Percentiles rank a stretch among this genome's conserved stretches.
Evolutionary conservation across 2,113 vertebrate species (phyloP).

Genomic region (Ochotona curzoniae): DNA sequence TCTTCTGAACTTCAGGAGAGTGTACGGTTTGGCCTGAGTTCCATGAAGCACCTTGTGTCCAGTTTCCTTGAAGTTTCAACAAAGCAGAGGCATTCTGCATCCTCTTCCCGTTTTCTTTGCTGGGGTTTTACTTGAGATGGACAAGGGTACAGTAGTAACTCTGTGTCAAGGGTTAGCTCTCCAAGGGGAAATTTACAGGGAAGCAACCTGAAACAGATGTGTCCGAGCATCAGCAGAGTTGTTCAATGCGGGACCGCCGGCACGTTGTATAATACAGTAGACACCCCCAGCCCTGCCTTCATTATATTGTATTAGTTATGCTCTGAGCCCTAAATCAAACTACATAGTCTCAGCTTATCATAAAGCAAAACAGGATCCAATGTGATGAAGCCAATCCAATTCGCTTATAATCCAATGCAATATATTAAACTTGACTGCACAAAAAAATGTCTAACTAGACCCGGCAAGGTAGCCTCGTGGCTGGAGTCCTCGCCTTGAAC

Average conservation of each 20-base stretch:
- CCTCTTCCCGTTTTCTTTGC: background rate
- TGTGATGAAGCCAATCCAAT: background rate
- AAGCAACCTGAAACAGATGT: background rate
- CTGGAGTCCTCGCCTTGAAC: no score
- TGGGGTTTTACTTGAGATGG: background rate
- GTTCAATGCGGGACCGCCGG: background rate
- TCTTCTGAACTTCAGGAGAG: background rate
- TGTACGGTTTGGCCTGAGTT: slow-evolving; percentile 14
- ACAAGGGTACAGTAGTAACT: background rate
- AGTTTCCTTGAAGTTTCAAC: background rate
- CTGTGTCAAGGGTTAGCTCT: background rate
- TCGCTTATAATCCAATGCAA: background rate
- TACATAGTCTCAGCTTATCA: background rate
- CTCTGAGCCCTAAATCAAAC: background rate
- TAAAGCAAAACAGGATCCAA: slow-evolving; percentile 53
- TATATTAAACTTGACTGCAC: background rate
- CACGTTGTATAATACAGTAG: background rate
- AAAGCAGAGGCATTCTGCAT: background rate
- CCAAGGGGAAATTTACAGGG: background rate
- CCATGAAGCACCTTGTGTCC: background rate
- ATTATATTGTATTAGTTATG: slow-evolving; percentile 29
- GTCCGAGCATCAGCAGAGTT: background rate
- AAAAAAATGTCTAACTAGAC: background rate
- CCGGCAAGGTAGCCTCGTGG: no score
- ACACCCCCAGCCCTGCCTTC: background rate